These are phyloP conservation scores for Halcyon leucocephala DNA, from an alignment of 2,797 vertebrate genomes.

Conservation along the genomic window DNA sequence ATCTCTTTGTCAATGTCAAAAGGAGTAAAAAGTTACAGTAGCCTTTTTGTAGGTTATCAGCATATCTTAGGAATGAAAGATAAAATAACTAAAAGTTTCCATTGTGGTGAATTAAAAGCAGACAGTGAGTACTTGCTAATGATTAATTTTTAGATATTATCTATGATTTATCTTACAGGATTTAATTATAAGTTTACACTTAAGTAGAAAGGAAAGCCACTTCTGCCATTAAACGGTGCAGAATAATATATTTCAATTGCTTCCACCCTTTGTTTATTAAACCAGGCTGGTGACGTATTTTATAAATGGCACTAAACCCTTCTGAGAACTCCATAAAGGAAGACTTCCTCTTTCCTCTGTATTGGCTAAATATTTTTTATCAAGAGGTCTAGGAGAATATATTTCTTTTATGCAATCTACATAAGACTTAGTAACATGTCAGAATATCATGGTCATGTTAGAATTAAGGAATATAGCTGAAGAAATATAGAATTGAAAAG, in stretches of 20 bases:
- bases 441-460: background rate
- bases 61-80: background rate
- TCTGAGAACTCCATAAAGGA: background rate
- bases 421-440: background rate
- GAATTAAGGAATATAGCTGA: background rate
- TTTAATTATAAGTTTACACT: background rate
- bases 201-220: background rate
- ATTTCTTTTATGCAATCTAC: background rate
- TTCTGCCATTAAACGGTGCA: background rate
- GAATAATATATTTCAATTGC: background rate
- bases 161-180: background rate
- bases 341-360: background rate
- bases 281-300: background rate
- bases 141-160: constrained; percentile 6
- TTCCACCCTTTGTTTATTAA: background rate
- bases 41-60: background rate
- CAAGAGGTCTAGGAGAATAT: background rate
- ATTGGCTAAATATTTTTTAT: background rate
- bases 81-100: constrained; percentile 16
- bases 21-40: constrained; percentile 11
- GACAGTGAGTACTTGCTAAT: background rate
- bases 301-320: background rate
- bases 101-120: background rate
- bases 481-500: background rate
- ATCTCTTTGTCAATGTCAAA: constrained; percentile 43